Evolutionary conservation across 2,797 vertebrate species (phyloP).

Genomic region (Acanthopagrus latus): DNA sequence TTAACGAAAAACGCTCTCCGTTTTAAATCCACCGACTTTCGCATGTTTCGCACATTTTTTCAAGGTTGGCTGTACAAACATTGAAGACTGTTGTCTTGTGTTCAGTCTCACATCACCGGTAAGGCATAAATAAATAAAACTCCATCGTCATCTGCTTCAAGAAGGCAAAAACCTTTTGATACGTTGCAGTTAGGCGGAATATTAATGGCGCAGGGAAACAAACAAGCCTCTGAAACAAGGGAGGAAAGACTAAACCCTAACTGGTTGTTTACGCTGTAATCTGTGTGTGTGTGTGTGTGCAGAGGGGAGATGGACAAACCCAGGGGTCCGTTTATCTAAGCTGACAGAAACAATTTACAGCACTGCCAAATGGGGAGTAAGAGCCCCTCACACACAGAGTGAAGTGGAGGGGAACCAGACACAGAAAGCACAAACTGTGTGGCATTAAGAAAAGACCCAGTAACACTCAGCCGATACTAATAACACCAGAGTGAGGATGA

Average conservation of each 20-base stretch:
- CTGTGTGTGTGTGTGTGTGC: conserved; percentile 39
- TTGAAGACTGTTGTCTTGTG: conserved; percentile 35
- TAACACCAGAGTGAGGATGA: conserved; percentile 25
- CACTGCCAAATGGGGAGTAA: conserved; percentile 74
- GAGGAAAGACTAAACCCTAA: conserved; percentile 37
- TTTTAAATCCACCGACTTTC: conserved; percentile 23
- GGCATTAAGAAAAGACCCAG: conserved; percentile 40
- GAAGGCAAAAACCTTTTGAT: conserved; percentile 64
- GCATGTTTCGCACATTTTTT: conserved; percentile 12
- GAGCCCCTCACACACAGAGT: conserved; percentile 59
- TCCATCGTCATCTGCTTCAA: conserved; percentile 47
- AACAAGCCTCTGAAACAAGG: conserved; percentile 65
- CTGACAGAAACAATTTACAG: conserved; percentile 87
- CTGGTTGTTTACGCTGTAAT: conserved; percentile 61
- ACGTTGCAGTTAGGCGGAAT: conserved; percentile 44
- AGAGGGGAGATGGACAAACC: conserved; percentile 76
- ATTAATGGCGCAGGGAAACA: conserved; percentile 56
- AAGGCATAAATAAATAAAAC: conserved; percentile 61
- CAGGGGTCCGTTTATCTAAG: conserved; percentile 82
- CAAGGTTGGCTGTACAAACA: background rate
- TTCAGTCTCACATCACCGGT: conserved; percentile 3
- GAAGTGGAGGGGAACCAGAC: conserved; percentile 72
- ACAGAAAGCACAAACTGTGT: conserved; percentile 55
- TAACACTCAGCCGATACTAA: conserved; percentile 40
- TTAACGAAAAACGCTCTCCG: conserved; percentile 16